A percentile compares a stretch with the other conserved stretches of the same genome.
These are phyloP conservation scores for Solenopsis fugax DNA, from an alignment of 1,140 invertebrate species.

Conservation along the genomic window DNA sequence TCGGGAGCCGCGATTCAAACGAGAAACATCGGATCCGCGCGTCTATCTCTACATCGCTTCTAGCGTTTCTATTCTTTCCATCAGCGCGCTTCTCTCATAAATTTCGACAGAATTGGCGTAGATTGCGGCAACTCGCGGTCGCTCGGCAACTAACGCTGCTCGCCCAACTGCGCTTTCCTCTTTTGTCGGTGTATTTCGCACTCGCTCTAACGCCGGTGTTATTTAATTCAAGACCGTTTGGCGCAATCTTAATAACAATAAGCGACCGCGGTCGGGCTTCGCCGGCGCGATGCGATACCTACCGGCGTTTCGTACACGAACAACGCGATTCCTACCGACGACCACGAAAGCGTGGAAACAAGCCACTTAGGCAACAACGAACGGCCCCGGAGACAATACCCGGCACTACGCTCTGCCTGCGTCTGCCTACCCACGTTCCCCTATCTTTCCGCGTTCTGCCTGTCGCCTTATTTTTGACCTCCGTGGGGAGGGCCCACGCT, in stretches of 20 bases:
- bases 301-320: conserved; percentile 14
- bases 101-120: background rate
- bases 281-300: background rate
- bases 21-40: background rate
- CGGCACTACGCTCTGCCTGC: conserved; percentile 84
- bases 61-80: background rate
- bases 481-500: background rate
- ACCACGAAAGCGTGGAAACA: conserved; percentile 86
- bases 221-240: conserved; percentile 21
- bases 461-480: conserved; percentile 79
- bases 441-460: conserved; percentile 71
- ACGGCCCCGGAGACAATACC: conserved; percentile 83
- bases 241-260: conserved; percentile 10
- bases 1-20: background rate
- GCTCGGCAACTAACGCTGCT: conserved; percentile 5
- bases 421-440: conserved; percentile 68
- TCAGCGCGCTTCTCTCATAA: background rate
- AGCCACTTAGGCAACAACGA: conserved; percentile 83
- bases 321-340: conserved; percentile 5
- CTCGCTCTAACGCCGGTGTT: background rate
- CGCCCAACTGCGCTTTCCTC: background rate
- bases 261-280: background rate
- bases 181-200: background rate
- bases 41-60: background rate
- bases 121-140: background rate